Conservation (phyloP, 2,113 vertebrate species). For the Petaurus breviceps region DNA sequence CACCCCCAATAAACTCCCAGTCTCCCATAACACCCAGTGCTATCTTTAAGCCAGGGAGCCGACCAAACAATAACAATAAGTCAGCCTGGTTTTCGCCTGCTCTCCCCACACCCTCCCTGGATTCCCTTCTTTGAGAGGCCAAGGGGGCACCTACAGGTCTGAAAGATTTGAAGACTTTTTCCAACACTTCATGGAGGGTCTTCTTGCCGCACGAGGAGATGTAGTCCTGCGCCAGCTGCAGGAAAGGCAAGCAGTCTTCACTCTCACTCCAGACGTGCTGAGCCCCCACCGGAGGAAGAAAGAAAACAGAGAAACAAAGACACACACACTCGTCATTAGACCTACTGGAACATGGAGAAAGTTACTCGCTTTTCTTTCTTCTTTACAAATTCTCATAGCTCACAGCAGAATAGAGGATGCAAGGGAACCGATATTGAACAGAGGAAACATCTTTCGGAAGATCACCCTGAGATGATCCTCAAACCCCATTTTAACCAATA, state of each 20-base stretch:
- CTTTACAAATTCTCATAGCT: not conserved
- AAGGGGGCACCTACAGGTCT: slow-evolving; percentile 91
- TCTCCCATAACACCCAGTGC: slow-evolving; percentile 17
- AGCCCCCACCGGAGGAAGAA: slow-evolving; percentile 60
- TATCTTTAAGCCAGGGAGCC: slow-evolving; percentile 11
- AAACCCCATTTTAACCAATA: not conserved
- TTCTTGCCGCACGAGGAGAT: slow-evolving; percentile 99
- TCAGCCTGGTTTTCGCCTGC: slow-evolving; percentile 17
- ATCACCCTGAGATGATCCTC: not conserved
- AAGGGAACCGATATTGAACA: rapidly evolving
- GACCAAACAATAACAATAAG: slow-evolving; percentile 54
- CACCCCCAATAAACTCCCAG: not conserved
- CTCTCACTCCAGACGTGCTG: slow-evolving; percentile 99
- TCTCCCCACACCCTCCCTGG: not conserved
- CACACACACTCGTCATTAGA: slow-evolving; percentile 47
- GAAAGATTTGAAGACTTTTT: slow-evolving; percentile 99
- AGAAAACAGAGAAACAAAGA: slow-evolving; percentile 57
- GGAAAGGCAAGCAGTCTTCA: slow-evolving; percentile 97
- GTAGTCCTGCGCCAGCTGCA: slow-evolving; percentile 98
- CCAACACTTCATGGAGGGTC: slow-evolving; percentile 96
- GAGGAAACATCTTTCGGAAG: not conserved
- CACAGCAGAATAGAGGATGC: not conserved
- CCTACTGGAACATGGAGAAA: not conserved
- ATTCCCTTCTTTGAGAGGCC: slow-evolving; percentile 38
- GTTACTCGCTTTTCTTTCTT: not conserved